Conservation (phyloP, 2,113 vertebrate genomes). For the Taxidea taxus region DNA sequence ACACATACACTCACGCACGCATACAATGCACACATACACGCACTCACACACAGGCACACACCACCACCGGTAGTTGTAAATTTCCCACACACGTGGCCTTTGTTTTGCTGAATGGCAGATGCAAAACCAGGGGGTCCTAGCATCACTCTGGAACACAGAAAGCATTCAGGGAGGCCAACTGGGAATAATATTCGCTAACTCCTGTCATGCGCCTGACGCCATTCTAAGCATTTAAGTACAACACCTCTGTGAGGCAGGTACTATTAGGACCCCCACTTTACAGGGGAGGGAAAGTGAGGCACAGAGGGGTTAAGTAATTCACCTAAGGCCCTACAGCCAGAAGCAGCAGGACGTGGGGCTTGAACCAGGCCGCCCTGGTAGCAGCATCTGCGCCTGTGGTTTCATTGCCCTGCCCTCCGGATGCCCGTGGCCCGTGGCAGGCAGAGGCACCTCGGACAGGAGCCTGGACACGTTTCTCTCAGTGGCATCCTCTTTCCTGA, state of each 20-base stretch:
- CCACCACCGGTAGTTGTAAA: background rate
- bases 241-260: background rate
- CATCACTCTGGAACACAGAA: background rate
- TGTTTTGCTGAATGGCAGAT: background rate
- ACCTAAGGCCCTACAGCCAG: background rate
- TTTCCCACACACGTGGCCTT: background rate
- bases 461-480: background rate
- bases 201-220: accelerated
- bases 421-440: accelerated
- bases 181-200: background rate
- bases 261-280: background rate
- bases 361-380: background rate
- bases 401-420: accelerated
- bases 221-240: background rate
- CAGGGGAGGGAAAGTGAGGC: background rate
- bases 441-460: background rate
- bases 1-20: too few relatives aligned
- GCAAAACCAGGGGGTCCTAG: background rate
- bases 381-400: background rate
- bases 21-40: too few relatives aligned
- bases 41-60: too few relatives aligned
- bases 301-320: background rate
- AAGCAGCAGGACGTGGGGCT: background rate
- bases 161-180: background rate
- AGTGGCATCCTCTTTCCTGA: background rate